Evolutionary conservation across 1,140 invertebrate genomes (phyloP), one percentile per base, ranked within the genome.

Genomic region (Drosophila hydei): DNA sequence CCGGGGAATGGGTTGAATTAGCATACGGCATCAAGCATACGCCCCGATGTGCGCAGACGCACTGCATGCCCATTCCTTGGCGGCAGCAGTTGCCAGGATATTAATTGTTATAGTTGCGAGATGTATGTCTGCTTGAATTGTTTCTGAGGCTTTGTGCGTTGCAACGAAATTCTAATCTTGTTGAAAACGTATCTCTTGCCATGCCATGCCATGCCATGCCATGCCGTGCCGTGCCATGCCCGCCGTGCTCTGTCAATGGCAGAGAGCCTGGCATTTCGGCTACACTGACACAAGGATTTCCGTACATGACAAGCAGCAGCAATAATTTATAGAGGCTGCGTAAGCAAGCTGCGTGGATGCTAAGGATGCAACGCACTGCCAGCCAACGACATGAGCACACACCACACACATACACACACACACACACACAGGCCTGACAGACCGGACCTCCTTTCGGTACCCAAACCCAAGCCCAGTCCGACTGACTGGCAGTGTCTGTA

Each of bases 81-180:
- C 42, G 18, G 16, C 42, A 54, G 75, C 76, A 63, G 74, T 75
- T 72, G 25, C 71, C 67, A 88, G 83, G 79, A 88, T 88, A 88
- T 88, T 88, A 88, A 88, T 88, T 88, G 83, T 89, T 89, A 89
- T 83, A 89, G 83, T 88, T 88, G 78, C 83, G 83, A 88, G 75
- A 79, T 88, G 84, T 88, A 79, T 88, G 68, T 88, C 83, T 88
- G 83, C 84, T 88, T 78, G 79, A 88, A 88, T 88, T 88, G 83
- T 88, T 88, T 80, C 78, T 88, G 84, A 83, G 72, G 83, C 83
- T 79, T 83, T 88, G 83, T 88, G 75, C 78, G 72, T 79, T 83
- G 84, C 83, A 87, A 88, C 83, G 54, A 76, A 69, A 69, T 88
- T 77, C 83, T 89, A 88, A 88, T 88, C 83, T 78, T 88, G 83